Evolutionary conservation across 2,797 vertebrate genomes (phyloP), one percentile per base, ranked within the genome.

Genomic region (Rhinatrema bivittatum): DNA sequence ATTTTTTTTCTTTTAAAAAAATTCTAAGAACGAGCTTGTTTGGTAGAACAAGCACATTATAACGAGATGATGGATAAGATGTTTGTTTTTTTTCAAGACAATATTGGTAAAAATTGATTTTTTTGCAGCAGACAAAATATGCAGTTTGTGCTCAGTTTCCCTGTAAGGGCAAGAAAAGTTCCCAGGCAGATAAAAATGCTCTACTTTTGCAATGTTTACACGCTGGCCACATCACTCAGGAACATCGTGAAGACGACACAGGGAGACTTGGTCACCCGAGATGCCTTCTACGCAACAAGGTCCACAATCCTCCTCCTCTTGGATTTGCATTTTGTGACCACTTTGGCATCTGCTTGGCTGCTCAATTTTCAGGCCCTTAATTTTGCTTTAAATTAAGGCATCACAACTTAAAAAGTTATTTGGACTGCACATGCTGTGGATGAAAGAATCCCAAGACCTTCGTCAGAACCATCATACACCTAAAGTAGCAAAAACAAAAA

Each of bases 71-170:
- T 71, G 50, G 65, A 56, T 49, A 67, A 61, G 61, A 72, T 63
- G 65, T 62, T 68, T 44, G 50, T 41, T 25, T 32, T 14, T 26
- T 44, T 52, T 50, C 68, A 52, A 78, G 70, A 66, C 63, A 35
- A 41, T 30, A 55, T 43, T 32, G 32, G 14, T 36, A 37, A 36
- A 32, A 35, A 16, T 28, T 29, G 3, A 25, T 53, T 71, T 88
- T 90, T 72, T 91, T 90, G 87, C 93, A 97, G 93, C 94, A 94
- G 80, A 89, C 67, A 79, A 58, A 72, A 70, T 57, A 63, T 85
- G 90, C 79, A 71, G 79, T 87, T 98, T 97, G 94, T 98, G 93
- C 92, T 93, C 89, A 77, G 63, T 72, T 77, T 76, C 76, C 78
- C 73, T 77, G 72, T 69, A 70, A 78, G 78, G 77, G 78, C 59